Evolutionary conservation across 2,888 invertebrate genomes (phyloP).

Genomic region (Campoplex nolae): DNA sequence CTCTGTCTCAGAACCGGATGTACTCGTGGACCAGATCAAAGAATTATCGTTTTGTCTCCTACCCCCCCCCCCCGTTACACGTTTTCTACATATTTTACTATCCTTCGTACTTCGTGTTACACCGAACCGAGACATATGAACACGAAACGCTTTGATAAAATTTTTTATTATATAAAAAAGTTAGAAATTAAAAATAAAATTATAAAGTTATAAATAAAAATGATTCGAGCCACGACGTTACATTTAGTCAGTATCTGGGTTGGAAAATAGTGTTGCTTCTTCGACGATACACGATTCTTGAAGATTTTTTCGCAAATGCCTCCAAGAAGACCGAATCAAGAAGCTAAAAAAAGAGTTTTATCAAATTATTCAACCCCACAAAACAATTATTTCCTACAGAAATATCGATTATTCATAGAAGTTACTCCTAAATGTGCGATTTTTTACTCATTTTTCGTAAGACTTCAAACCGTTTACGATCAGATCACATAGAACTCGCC

Average conservation of each 20-base stretch:
- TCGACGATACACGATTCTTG: too few species aligned
- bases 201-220: neutral
- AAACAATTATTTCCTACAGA: too few species aligned
- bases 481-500: neutral
- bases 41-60: constrained; percentile 60
- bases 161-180: too few species aligned
- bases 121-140: constrained; percentile 2
- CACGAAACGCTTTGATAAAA: neutral
- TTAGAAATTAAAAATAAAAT: too few species aligned
- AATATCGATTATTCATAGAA: too few species aligned
- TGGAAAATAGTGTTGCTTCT: neutral
- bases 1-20: constrained; percentile 69
- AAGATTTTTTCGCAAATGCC: too few species aligned
- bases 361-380: too few species aligned
- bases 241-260: neutral
- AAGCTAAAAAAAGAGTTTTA: too few species aligned
- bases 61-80: neutral
- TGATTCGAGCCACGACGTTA: neutral
- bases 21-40: constrained; percentile 71
- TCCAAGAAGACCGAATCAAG: neutral
- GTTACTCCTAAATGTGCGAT: too few species aligned
- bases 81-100: constrained; percentile 18
- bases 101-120: constrained; percentile 35
- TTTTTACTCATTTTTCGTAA: too few species aligned
- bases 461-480: neutral